phyloP scores from a whole-genome alignment of 2,113 vertebrate species.

The Alces alces region DNA sequence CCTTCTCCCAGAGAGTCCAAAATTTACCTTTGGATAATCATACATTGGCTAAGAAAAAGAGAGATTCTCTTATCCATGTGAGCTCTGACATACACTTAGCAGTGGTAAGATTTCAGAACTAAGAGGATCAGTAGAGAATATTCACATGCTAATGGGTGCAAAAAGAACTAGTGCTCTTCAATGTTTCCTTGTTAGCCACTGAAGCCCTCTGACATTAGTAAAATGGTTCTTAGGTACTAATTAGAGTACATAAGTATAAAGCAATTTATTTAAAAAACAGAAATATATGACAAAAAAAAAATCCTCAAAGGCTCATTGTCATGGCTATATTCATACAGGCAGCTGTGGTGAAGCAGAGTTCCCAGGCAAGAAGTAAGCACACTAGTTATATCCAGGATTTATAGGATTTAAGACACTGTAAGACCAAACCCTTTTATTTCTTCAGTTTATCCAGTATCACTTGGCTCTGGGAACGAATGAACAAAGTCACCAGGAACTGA shows the following conservation, averaged over 20 bases:
- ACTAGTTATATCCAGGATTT: background rate
- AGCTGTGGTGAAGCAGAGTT: background rate
- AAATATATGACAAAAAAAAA: background rate
- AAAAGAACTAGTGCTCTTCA: background rate
- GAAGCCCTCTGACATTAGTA: background rate
- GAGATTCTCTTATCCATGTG: background rate
- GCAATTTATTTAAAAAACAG: conserved; percentile 6
- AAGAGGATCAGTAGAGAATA: background rate
- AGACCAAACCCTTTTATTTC: background rate
- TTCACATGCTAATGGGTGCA: background rate
- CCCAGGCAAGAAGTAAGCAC: background rate
- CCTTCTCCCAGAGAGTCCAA: background rate
- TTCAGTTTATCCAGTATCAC: background rate
- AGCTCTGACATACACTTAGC: background rate
- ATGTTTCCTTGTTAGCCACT: background rate
- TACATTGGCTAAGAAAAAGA: background rate
- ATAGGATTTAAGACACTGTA: background rate
- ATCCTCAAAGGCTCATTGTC: background rate
- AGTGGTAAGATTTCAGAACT: background rate
- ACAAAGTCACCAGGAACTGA: background rate
- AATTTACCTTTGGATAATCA: background rate
- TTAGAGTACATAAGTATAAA: background rate
- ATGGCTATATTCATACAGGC: background rate
- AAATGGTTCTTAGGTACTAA: background rate
- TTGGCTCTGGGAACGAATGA: background rate